Evolutionary conservation across 2,888 invertebrate species (phyloP), one percentile per base, ranked within the genome.

Genomic region (Cryptops parisi): DNA sequence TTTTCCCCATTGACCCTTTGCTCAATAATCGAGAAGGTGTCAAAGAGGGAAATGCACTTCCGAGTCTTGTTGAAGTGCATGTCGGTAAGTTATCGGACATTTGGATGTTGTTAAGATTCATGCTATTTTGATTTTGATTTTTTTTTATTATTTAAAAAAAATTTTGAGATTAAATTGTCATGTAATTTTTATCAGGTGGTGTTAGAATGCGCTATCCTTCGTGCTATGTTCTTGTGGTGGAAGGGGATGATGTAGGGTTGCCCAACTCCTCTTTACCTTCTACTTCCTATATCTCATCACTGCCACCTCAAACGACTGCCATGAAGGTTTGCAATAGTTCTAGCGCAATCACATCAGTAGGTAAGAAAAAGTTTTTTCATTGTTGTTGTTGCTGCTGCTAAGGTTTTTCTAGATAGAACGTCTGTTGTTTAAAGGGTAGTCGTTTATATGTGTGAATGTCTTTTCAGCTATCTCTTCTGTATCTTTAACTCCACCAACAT

Each of bases 161-260:
- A 33, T 33, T 33, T 33, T 9, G 33, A 15, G 33, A 33, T 9
- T 33, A 33, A 33, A 33, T 6, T 33, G 6, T 33, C 33, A 33
- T 33, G 33, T 15, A 33, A 78, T 60, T n/a, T n/a, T n/a, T n/a
- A n/a, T 76, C 80, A 69, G 90, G 88, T 64, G 91, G 90, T 48
- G 84, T 88, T 57, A 82, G 88, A 68, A 88, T 97, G 88, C 81
- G 87, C 59, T 97, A 97, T 74, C 97, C 97, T 47, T 81, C 87
- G 57, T 85, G 87, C 71, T 97, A 91, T 73, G 90, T 91, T 64
- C 78, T 94, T 68, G 80, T 86, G 64, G 87, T 90, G 59, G 86
- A 86, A 78, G 89, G 52, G 33, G 52, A 52, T n/a, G 52, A 52
- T 19, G 45, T 19, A 21, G 21, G 21, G 55, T 57, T 38, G 53